phyloP scores from a whole-genome alignment of 1,140 invertebrate species.

The Apis dorsata region DNA sequence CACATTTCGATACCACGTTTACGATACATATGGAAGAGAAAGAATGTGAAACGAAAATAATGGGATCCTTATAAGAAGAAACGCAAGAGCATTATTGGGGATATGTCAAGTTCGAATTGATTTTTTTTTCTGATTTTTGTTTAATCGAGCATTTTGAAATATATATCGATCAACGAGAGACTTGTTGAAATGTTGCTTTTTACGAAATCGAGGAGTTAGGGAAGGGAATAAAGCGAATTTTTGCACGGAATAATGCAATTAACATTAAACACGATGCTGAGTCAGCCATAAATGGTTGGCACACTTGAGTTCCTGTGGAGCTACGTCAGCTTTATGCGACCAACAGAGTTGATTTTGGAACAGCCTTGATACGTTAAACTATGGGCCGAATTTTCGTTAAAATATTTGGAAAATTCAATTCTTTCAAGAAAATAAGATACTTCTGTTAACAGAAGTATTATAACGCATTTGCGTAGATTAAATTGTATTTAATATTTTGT shows the following conservation, averaged over 20 bases:
- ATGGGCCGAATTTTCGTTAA: background rate
- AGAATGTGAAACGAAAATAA: slow-evolving; percentile 12
- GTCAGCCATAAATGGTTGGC: background rate
- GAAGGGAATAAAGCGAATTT: background rate
- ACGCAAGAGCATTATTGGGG: background rate
- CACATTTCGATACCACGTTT: background rate
- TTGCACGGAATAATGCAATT: background rate
- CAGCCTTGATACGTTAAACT: background rate
- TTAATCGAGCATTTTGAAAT: too few relatives aligned
- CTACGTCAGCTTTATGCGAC: background rate
- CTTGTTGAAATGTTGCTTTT: too few relatives aligned
- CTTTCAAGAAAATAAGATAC: background rate
- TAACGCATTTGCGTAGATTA: background rate
- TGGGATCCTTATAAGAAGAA: background rate
- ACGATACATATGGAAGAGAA: background rate
- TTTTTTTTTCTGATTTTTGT: background rate
- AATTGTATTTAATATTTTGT: background rate
- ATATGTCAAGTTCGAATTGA: background rate
- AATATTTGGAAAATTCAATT: background rate
- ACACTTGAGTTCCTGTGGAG: background rate
- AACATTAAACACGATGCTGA: background rate
- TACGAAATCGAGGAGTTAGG: too few relatives aligned
- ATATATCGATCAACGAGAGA: too few relatives aligned
- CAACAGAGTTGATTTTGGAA: background rate
- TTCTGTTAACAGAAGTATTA: background rate